Evolutionary conservation across 2,888 invertebrate genomes (phyloP), one percentile per base, ranked within the genome.

Genomic region (Laspeyria flexula): DNA sequence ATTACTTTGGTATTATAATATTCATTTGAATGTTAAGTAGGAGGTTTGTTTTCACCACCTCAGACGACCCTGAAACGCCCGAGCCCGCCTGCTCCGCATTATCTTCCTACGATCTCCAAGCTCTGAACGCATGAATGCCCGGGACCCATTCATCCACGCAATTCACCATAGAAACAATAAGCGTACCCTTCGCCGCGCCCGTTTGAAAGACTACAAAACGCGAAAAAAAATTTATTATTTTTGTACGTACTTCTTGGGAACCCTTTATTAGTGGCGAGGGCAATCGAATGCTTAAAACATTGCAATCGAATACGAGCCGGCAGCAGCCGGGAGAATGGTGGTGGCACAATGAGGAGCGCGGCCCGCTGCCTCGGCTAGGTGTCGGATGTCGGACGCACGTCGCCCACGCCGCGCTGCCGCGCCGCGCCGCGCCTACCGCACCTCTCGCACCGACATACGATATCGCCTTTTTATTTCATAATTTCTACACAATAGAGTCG

Each of bases 201-300:
- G 84, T 73, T 81, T 83, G 79, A 89, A 88, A 85, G 84, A 86
- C 75, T 77, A 80, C 68, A 84, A 86, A 87, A 83, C 77, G 77
- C 76, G 69, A 73, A 85, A 88, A 88, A 85, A 87, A 85, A n/a
- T n/a, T 69, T 57, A 65, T 71, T 67, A 75, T 80, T 80, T 82
- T 84, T 85, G 79, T 85, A 79, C 74, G 76, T 77, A 80, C 81
- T 89, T 85, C 88, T 90, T 89, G 86, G 91, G 88, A 89, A 90
- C 89, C 88, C 85, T 90, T 91, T 89, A 86, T 83, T 79, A 77
- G 75, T 76, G 71, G 81, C 75, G 81, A 85, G 80, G 91, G 92
- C 88, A 92, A 92, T 92, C 92, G 92, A 91, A 92, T 89, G 83
- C 86, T 88, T 90, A 88, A 90, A 90, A 90, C 90, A 90, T 86